These are phyloP conservation scores for Dysidea cf. avara DNA, from an alignment of 37 sponge, comb jelly and placozoan species.

Conservation along the genomic window DNA sequence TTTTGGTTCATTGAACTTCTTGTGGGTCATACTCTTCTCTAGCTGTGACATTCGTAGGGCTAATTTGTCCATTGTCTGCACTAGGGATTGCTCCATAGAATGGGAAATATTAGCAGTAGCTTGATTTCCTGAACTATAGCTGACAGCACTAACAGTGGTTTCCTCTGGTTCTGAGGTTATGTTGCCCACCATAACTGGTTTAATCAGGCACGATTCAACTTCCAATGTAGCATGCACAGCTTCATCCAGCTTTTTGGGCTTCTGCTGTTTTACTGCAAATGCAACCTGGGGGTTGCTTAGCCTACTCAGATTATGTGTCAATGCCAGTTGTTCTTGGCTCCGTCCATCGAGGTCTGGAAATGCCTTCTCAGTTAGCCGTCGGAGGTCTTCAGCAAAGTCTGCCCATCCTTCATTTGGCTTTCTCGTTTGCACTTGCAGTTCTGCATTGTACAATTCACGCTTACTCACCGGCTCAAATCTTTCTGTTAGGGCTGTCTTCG, in stretches of 20 bases:
- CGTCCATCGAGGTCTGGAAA: not conserved
- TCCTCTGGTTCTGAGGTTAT: not conserved
- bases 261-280: too few species aligned
- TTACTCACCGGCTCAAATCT: not conserved
- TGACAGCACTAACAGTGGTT: not conserved
- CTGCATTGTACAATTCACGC: slow-evolving; percentile 1
- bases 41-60: too few species aligned
- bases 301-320: not conserved
- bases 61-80: too few species aligned
- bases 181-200: not conserved
- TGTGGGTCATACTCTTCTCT: too few species aligned
- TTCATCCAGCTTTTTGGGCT: too few species aligned
- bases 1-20: too few species aligned
- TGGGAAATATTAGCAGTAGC: too few species aligned
- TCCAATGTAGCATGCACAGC: slow-evolving; percentile 2
- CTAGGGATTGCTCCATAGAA: too few species aligned
- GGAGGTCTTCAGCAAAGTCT: too few species aligned
- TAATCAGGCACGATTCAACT: not conserved
- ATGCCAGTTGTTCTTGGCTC: not conserved
- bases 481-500: not conserved
- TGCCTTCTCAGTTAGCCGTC: not conserved
- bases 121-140: too few species aligned
- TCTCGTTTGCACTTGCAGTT: not conserved
- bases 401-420: not conserved
- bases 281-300: too few species aligned